A percentile compares a stretch with the other conserved stretches of the same genome.
phyloP scores from a whole-genome alignment of 2,113 vertebrate species.

The Chloropsis hardwickii region DNA sequence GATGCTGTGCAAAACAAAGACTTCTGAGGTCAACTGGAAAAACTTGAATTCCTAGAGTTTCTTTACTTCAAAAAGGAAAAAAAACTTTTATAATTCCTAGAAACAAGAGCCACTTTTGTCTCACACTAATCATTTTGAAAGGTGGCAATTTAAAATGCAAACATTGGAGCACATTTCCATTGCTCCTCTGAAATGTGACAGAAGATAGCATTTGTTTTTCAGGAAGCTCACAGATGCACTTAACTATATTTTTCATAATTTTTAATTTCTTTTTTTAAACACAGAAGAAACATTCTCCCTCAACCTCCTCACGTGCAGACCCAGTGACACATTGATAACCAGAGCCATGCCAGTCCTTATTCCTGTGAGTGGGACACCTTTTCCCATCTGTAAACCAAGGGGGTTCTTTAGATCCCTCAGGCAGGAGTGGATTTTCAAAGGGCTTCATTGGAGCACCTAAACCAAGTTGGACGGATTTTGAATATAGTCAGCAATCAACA shows the following conservation, averaged over 20 bases:
- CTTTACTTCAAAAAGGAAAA: neutral
- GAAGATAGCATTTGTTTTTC: neutral
- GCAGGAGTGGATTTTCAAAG: neutral
- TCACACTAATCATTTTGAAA: neutral
- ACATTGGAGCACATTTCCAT: neutral
- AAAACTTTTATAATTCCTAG: neutral
- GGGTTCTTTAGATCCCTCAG: neutral
- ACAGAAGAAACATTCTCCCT: neutral
- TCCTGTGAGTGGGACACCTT: neutral
- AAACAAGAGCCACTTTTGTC: neutral
- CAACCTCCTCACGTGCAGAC: neutral
- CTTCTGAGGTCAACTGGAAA: neutral
- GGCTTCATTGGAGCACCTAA: neutral
- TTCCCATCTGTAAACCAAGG: rapidly evolving
- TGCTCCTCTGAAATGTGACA: neutral
- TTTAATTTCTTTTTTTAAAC: neutral
- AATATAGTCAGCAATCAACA: neutral
- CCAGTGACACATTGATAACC: neutral
- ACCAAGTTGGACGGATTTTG: neutral
- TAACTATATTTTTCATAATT: neutral
- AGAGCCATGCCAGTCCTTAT: neutral
- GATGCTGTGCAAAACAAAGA: neutral
- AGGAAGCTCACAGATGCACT: neutral
- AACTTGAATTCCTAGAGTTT: neutral
- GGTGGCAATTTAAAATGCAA: neutral